Conservation (phyloP, 2,797 vertebrate species). For the Crenichthys baileyi region DNA sequence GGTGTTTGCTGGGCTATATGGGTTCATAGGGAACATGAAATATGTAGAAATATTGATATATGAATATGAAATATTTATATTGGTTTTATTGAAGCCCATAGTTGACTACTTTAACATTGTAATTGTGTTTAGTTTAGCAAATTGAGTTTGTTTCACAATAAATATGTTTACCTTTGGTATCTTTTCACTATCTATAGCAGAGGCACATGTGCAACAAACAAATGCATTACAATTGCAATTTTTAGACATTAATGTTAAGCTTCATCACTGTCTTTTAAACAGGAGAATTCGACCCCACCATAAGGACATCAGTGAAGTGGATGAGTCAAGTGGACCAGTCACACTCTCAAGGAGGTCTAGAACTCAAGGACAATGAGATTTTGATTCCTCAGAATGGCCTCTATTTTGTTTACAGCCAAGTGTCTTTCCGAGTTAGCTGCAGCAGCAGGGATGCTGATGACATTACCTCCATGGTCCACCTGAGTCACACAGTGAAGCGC, state of each 20-base stretch:
- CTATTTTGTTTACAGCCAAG: slow-evolving; percentile 84
- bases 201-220: too few species aligned
- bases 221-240: background rate
- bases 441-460: rapidly evolving
- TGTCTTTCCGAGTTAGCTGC: slow-evolving; percentile 73
- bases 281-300: slow-evolving; percentile 50
- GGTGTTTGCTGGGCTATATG: too few species aligned
- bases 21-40: too few species aligned
- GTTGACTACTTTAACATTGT: background rate
- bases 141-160: background rate
- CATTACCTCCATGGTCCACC: slow-evolving; percentile 26
- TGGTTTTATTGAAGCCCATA: background rate
- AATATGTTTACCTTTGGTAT: background rate
- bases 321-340: slow-evolving; percentile 51
- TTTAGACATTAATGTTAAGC: background rate
- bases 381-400: slow-evolving; percentile 66
- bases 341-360: slow-evolving; percentile 63
- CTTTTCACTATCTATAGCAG: background rate
- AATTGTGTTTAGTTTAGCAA: background rate
- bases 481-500: slow-evolving; percentile 70
- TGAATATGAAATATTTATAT: too few species aligned
- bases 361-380: slow-evolving; percentile 68
- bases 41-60: too few species aligned
- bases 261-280: slow-evolving; percentile 1
- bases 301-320: slow-evolving; percentile 62